Base-by-base conservation (phyloP, 2,888 invertebrate genomes). In the Synergus itoensis region DNA sequence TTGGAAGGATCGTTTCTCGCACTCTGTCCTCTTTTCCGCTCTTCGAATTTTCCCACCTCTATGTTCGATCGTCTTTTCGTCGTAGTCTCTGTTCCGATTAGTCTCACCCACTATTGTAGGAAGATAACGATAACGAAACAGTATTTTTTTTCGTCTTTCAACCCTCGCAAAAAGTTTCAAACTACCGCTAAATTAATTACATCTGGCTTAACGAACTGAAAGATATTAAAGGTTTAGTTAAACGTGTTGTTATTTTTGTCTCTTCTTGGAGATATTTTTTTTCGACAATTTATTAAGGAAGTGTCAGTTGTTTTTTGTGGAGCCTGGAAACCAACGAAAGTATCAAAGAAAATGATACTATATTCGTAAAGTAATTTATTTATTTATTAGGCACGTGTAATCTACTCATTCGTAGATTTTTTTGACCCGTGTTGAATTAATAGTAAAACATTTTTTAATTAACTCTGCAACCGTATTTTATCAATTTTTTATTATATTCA, bases 1-100 rank as follows among this genome's bases (percentile, higher is more conserved):
- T 90, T 88, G 89, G 90, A 88, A 89, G 89, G 87, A 86, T 84
- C 88, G 83, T 86, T 88, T 89, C 89, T 89, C 83, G 88, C 85
- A 88, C 86, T 87, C 81, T 48, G 67, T 76, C 79, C 77, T 85
- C 80, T 78, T 80, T 81, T 77, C 76, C 76, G 67, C 77, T 73
- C 78, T 80, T 78, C 78, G 65, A n/a, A 77, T 77, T 77, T 77
- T 77, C 81, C 60, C 75, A 75, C 80, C 11, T 77, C 81, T 60
- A 78, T 78, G 76, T 65, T 78, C 63, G 62, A 64, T 48, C 69
- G 53, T 67, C 80, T 77, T 73, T 81, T 77, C 28, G 76, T 21
- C 63, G 76, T 62, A n/a, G 62, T 65, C 43, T 63, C 9, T 80
- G 69, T 75, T 73, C 81, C 83, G 83, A 84, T 86, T 86, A 85